Conservation (phyloP, 2,113 vertebrate genomes). For the Lepidothrix coronata region DNA sequence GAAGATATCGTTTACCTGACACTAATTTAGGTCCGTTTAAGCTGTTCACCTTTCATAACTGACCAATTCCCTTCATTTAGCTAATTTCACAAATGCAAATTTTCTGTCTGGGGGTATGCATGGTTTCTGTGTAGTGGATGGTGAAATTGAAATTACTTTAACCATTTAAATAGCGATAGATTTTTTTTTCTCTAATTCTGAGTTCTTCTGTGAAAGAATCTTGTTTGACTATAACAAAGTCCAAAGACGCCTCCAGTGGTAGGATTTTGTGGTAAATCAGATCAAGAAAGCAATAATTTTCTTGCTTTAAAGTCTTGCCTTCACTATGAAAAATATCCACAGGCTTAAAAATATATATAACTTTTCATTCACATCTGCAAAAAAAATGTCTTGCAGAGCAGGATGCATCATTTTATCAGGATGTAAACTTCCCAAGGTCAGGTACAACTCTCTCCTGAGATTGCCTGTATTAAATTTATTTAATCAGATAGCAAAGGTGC, state of each 20-base stretch:
- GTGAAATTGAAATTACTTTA: neutral
- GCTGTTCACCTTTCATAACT: slow-evolving; percentile 9
- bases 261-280: neutral
- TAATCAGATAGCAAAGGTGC: neutral
- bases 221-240: neutral
- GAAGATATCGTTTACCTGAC: neutral
- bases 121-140: neutral
- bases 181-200: neutral
- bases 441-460: neutral
- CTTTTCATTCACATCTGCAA: neutral
- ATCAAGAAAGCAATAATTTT: neutral
- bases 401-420: neutral
- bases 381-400: accelerated
- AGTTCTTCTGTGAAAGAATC: neutral
- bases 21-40: neutral
- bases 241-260: neutral
- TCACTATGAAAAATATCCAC: neutral
- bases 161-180: neutral
- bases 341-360: neutral
- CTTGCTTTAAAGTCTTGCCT: neutral
- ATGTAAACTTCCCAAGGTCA: neutral
- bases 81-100: neutral
- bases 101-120: neutral
- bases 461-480: neutral
- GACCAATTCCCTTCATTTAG: neutral